Percentiles rank a stretch among this genome's conserved stretches.
Conservation (phyloP, 2,113 vertebrate species). For the Gambusia holbrooki region DNA sequence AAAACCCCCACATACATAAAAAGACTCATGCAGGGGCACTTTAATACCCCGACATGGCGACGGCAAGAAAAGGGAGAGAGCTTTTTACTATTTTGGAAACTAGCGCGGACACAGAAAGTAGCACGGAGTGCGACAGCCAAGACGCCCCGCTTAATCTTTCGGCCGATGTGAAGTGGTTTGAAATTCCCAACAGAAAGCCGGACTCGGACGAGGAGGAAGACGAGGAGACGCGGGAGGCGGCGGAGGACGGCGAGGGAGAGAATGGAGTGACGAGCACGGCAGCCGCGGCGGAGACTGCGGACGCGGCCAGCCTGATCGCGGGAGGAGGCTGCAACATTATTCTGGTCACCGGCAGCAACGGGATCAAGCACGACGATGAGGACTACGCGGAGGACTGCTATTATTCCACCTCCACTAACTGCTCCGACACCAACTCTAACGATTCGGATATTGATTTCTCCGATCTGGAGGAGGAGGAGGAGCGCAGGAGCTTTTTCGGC, state of each 20-base stretch:
- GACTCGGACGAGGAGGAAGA: conserved; percentile 82
- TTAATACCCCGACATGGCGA: conserved; percentile 87
- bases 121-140: conserved; percentile 76
- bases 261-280: conserved; percentile 63
- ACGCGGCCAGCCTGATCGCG: conserved; percentile 75
- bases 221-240: conserved; percentile 70
- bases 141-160: conserved; percentile 82
- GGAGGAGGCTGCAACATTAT: conserved; percentile 84
- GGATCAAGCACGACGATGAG: conserved; percentile 82
- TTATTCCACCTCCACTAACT: conserved; percentile 81
- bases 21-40: conserved; percentile 87
- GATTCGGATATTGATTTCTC: conserved; percentile 87
- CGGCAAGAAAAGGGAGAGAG: conserved; percentile 86
- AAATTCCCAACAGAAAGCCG: conserved; percentile 82
- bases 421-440: conserved; percentile 80
- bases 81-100: conserved; percentile 89
- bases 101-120: conserved; percentile 83
- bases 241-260: conserved; percentile 64
- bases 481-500: conserved; percentile 80
- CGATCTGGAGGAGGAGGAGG: conserved; percentile 84
- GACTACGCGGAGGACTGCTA: conserved; percentile 80
- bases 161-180: conserved; percentile 85
- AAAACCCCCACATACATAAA: conserved; percentile 46
- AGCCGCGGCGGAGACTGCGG: conserved; percentile 70
- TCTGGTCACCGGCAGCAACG: conserved; percentile 82